Percentiles rank a stretch among this genome's conserved stretches.
Evolutionary conservation across 1,140 invertebrate species (phyloP).

Genomic region (Bombus haemorrhoidalis): DNA sequence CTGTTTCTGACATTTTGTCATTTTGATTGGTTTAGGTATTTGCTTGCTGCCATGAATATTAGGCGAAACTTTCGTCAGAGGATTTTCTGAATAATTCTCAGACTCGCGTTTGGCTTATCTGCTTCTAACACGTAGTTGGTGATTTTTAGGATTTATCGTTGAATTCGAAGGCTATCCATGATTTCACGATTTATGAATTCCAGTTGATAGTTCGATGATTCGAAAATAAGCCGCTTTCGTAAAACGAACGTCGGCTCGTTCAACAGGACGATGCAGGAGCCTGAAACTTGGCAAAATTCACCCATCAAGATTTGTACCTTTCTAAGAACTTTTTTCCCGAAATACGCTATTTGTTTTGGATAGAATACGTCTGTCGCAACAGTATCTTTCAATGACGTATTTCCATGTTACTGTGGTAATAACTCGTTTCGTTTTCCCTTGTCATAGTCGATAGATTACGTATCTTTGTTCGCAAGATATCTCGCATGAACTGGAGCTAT

Average conservation of each 20-base stretch:
- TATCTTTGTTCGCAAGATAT: slow-evolving; percentile 14
- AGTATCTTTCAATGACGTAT: neutral
- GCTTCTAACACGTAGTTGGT: too few relatives aligned
- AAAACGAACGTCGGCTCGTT: neutral
- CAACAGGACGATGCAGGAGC: neutral
- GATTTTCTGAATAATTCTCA: neutral
- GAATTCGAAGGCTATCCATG: neutral
- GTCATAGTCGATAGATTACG: neutral
- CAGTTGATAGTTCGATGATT: neutral
- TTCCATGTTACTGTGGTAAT: neutral
- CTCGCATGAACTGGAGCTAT: neutral
- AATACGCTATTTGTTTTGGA: neutral
- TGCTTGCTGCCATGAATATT: neutral
- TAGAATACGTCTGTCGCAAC: neutral
- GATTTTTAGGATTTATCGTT: neutral
- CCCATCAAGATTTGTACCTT: neutral
- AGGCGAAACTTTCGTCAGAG: slow-evolving; percentile 38
- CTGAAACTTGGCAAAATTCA: slow-evolving; percentile 20
- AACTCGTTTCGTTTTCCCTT: neutral
- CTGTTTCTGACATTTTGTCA: slow-evolving; percentile 59
- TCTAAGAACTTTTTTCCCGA: too few relatives aligned
- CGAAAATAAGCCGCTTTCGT: too few relatives aligned
- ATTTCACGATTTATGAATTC: neutral
- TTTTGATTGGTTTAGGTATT: neutral
- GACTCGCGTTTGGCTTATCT: neutral